A percentile compares a stretch with the other conserved stretches of the same genome.
Conservation (phyloP, 2,888 invertebrate species). For the Meganola albula region DNA sequence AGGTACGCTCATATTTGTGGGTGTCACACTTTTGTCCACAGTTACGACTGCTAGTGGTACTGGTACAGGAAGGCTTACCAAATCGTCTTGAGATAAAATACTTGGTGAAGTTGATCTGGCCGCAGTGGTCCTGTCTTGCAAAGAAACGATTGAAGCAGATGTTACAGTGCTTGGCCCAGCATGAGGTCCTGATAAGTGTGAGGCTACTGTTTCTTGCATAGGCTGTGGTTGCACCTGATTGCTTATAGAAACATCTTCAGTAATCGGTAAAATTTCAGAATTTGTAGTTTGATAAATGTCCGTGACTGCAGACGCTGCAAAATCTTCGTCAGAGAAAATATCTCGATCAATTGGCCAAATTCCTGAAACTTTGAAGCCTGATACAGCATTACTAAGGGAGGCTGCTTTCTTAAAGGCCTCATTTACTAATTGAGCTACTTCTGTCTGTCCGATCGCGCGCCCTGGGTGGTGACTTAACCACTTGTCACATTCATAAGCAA, state of each 20-base stretch:
- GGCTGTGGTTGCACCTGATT: not conserved
- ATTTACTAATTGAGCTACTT: conserved; percentile 14
- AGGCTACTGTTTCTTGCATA: conserved; percentile 4
- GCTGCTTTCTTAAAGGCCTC: conserved; percentile 15
- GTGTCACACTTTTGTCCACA: not conserved
- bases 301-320: conserved; percentile 13
- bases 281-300: conserved; percentile 1
- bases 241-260: not conserved
- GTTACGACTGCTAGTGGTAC: not conserved
- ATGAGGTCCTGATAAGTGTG: conserved; percentile 3
- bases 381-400: conserved; percentile 14
- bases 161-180: not conserved
- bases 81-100: not conserved
- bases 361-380: conserved; percentile 19
- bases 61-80: not conserved
- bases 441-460: conserved; percentile 9
- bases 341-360: conserved; percentile 14
- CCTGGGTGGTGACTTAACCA: conserved; percentile 15
- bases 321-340: conserved; percentile 16
- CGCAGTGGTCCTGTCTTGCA: not conserved
- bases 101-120: not conserved
- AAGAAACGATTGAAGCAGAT: conserved; percentile 2
- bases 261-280: not conserved
- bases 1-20: not conserved
- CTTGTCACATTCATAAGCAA: conserved; percentile 11